A percentile compares a stretch with the other conserved stretches of the same genome.
phyloP scores from a whole-genome alignment of 2,888 invertebrate species.

The Hirtodrosophila alboralis region DNA sequence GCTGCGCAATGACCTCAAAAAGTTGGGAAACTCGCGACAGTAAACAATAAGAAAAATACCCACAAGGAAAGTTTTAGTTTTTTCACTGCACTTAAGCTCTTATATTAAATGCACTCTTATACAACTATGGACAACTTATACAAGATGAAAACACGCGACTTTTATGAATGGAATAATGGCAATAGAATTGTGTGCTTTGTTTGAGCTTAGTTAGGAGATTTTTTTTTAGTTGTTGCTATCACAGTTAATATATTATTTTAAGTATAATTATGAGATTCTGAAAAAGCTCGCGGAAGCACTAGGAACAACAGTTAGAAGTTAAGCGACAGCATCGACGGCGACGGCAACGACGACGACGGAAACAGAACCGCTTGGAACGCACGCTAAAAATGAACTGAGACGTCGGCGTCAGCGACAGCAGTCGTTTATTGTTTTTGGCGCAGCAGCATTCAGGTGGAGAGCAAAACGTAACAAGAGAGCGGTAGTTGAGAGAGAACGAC shows the following conservation, averaged over 20 bases:
- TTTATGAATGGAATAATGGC: slow-evolving; percentile 47
- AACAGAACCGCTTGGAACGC: slow-evolving; percentile 64
- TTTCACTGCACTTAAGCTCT: slow-evolving; percentile 30
- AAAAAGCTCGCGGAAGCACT: slow-evolving; percentile 49
- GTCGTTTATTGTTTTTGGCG: slow-evolving; percentile 54
- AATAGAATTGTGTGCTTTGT: slow-evolving; percentile 9
- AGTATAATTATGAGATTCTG: slow-evolving; percentile 38
- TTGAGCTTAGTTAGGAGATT: slow-evolving; percentile 2
- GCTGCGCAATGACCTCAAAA: slow-evolving; percentile 51
- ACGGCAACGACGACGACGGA: slow-evolving; percentile 27
- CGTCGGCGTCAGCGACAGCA: slow-evolving; percentile 20
- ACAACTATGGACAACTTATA: slow-evolving; percentile 35
- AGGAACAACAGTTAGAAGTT: slow-evolving; percentile 52
- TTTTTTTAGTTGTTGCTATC: slow-evolving; percentile 42
- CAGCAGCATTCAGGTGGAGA: slow-evolving; percentile 59
- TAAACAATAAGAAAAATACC: slow-evolving; percentile 43
- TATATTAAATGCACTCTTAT: slow-evolving; percentile 47
- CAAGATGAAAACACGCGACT: slow-evolving; percentile 54
- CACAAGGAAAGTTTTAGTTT: slow-evolving; percentile 13
- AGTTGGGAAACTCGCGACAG: slow-evolving; percentile 43
- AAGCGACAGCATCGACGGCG: slow-evolving; percentile 12
- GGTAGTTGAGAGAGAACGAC: slow-evolving; percentile 13
- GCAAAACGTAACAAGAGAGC: slow-evolving; percentile 7
- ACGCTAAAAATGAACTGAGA: slow-evolving; percentile 69
- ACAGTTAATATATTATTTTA: slow-evolving; percentile 30